Conservation (phyloP, 2,797 vertebrate species). For the Synaphobranchus kaupii region DNA sequence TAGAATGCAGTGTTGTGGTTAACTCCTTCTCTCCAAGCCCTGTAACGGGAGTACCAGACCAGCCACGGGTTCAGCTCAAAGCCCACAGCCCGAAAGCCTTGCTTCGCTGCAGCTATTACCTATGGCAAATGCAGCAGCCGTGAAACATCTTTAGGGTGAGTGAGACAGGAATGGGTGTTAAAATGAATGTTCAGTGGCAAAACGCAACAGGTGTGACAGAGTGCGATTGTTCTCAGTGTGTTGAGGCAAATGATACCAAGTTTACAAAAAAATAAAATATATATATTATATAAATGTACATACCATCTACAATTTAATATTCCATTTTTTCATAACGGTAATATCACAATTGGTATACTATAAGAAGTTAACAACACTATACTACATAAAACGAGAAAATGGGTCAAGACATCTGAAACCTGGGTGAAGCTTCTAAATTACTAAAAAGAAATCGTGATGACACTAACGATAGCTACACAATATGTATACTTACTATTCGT, state of each 20-base stretch:
- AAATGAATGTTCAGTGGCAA: not conserved
- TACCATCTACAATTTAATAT: not conserved
- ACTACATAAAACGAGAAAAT: too few species aligned
- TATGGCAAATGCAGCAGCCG: conserved; percentile 53
- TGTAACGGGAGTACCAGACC: conserved; percentile 90
- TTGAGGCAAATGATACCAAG: not conserved
- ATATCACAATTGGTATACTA: too few species aligned
- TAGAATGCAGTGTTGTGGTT: conserved; percentile 80
- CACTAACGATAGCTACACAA: not conserved
- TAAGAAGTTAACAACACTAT: too few species aligned
- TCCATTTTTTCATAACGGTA: not conserved
- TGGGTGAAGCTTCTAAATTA: too few species aligned
- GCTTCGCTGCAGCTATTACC: conserved; percentile 94
- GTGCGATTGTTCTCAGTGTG: too few species aligned
- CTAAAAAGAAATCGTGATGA: not conserved
- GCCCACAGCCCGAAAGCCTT: conserved; percentile 84
- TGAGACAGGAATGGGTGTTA: not conserved
- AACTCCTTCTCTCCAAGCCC: conserved; percentile 87
- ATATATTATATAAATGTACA: too few species aligned
- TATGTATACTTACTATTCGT: conserved; percentile 84
- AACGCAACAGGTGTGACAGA: not conserved
- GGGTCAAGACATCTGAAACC: too few species aligned
- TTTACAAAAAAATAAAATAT: too few species aligned
- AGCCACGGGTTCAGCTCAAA: conserved; percentile 97
- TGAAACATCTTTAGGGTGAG: not conserved